Percentiles rank a stretch among this genome's conserved stretches.
Conservation (phyloP, 1,140 invertebrate species). For the Aphis craccivora region DNA sequence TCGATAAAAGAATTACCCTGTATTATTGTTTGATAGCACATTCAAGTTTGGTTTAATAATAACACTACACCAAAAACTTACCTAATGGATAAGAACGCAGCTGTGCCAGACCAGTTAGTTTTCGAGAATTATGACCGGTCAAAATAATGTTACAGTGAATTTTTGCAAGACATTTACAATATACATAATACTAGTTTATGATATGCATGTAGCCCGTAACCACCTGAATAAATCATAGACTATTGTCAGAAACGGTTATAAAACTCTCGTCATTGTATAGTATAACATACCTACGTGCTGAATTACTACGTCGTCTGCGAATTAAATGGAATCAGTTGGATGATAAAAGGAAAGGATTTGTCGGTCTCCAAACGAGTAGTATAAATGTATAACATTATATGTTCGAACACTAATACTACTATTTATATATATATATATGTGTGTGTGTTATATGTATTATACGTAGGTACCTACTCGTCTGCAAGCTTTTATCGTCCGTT, state of each 20-base stretch:
- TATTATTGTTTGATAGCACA: background rate
- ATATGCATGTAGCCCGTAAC: background rate
- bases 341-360: constrained; percentile 7
- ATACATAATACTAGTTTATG: background rate
- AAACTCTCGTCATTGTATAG: background rate
- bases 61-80: background rate
- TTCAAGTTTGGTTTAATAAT: background rate
- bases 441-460: background rate
- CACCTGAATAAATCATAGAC: constrained; percentile 10
- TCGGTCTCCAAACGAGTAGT: background rate
- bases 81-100: background rate
- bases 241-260: background rate
- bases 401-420: background rate
- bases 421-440: background rate
- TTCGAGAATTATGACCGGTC: constrained; percentile 7
- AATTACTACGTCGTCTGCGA: background rate
- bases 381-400: background rate
- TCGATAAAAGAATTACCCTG: no score
- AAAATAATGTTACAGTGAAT: constrained; percentile 15
- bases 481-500: background rate
- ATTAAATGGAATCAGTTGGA: background rate
- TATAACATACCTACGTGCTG: background rate
- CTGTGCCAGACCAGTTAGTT: background rate
- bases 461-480: background rate
- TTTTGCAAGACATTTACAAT: background rate